Conservation (phyloP, 2,797 vertebrate genomes). For the Onychomys arenicola region DNA sequence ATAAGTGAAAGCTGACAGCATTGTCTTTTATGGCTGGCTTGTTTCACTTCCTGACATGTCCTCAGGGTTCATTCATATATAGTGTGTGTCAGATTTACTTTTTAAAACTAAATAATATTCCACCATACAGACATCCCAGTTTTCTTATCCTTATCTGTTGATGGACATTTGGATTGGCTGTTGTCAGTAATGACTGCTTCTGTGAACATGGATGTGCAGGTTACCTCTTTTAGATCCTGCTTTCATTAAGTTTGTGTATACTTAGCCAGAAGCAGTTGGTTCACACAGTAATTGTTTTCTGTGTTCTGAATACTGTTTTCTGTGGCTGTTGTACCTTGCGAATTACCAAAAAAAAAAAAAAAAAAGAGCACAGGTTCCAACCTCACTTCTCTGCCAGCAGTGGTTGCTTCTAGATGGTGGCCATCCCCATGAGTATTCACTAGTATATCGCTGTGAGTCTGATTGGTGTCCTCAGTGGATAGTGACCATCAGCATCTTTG, state of each 20-base stretch:
- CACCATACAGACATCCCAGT: too few relatives aligned
- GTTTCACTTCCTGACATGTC: background rate
- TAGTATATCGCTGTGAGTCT: background rate
- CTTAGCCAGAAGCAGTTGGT: background rate
- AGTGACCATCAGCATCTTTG: background rate
- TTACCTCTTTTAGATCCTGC: background rate
- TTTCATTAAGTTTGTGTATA: background rate
- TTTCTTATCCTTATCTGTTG: background rate
- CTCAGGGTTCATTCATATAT: background rate
- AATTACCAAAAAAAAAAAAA: too few relatives aligned
- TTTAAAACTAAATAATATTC: background rate
- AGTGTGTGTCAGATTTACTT: background rate
- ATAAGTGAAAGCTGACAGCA: too few relatives aligned
- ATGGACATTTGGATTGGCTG: background rate
- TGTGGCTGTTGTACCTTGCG: background rate
- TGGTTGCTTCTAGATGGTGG: too few relatives aligned
- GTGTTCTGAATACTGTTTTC: background rate
- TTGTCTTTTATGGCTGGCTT: background rate
- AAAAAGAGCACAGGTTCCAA: background rate
- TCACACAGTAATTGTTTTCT: background rate
- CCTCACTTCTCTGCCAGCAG: background rate
- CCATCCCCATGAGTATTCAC: background rate
- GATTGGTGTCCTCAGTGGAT: background rate
- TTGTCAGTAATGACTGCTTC: background rate
- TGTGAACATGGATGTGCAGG: background rate